phyloP scores from a whole-genome alignment of 2,888 invertebrate genomes.

The Alitta virens region DNA sequence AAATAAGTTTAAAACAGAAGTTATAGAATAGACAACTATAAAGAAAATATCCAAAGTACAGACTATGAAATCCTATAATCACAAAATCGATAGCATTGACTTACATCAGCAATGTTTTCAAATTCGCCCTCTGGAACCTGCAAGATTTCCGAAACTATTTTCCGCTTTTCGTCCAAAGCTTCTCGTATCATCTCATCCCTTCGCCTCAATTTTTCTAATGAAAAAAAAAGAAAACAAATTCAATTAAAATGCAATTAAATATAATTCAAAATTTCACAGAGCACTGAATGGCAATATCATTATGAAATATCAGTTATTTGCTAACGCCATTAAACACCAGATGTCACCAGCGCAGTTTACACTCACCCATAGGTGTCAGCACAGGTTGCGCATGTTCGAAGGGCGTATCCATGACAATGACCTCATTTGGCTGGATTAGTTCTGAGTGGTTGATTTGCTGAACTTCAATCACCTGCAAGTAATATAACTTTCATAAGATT shows the following conservation, averaged over 20 bases:
- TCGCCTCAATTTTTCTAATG: slow-evolving; percentile 70
- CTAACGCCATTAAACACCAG: too few species aligned
- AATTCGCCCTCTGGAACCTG: slow-evolving; percentile 73
- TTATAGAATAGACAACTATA: too few species aligned
- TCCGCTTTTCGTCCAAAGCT: slow-evolving; percentile 72
- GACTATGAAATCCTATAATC: too few species aligned
- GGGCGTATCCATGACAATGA: slow-evolving; percentile 58
- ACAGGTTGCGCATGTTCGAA: slow-evolving; percentile 73
- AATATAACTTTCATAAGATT: too few species aligned
- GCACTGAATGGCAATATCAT: too few species aligned
- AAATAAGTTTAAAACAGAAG: too few species aligned
- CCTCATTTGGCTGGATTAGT: slow-evolving; percentile 17
- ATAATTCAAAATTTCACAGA: too few species aligned
- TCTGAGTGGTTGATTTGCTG: slow-evolving; percentile 11
- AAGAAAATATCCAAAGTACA: too few species aligned
- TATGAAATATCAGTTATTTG: too few species aligned
- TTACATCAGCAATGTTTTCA: slow-evolving; percentile 65
- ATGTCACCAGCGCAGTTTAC: background rate
- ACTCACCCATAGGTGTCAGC: slow-evolving; percentile 72
- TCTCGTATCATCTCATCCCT: slow-evolving; percentile 71
- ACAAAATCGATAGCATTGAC: slow-evolving; percentile 2
- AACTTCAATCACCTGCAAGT: slow-evolving; percentile 1
- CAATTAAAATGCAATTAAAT: too few species aligned
- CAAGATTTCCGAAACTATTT: slow-evolving; percentile 73
- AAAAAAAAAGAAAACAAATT: slow-evolving; percentile 21